Evolutionary conservation across 2,888 invertebrate genomes (phyloP), one percentile per base, ranked within the genome.

Genomic region (Nysson spinosus): DNA sequence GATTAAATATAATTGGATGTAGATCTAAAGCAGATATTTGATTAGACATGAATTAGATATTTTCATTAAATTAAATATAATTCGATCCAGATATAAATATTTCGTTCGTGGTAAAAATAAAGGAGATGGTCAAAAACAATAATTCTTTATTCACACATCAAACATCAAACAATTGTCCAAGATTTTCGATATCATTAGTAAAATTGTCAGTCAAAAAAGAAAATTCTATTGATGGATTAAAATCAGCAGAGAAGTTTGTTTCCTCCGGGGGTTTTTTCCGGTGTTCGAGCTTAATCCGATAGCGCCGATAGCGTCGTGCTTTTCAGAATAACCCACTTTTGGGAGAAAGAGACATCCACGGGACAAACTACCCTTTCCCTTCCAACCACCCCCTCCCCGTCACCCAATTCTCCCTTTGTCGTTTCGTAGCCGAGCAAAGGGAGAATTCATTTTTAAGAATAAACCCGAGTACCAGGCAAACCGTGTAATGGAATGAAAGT

Each of bases 301-400:
- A 46, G 60, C 40, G 7, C 24, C 22, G 24, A 28, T 52, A 37
- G 30, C 17, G 24, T 35, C 32, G 28, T 14, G 39, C 35, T 26
- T 51, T 43, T 65, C 34, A 35, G 26, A 24, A 43, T 62, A 56
- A 51, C 32, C 65, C 49, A 56, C 35, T 49, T 64, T 52, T 39
- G 24, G 12, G 42, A 69, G 58, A 69, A 16, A 40, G 32, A 44
- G 32, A 11, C 30, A 0, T 37, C 51, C 28, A 5, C 12, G 9
- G 17, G 20, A 60, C 43, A 2, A 9, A 19, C 7, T 26, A n/a
- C 9, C 26, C 4, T 51, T 26, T 12, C 19, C n/a, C n/a, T n/a
- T n/a, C n/a, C n/a, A n/a, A n/a, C n/a, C n/a, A n/a, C n/a, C n/a
- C n/a, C n/a, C n/a, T n/a, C n/a, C n/a, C n/a, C n/a, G n/a, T n/a